A percentile compares a stretch with the other conserved stretches of the same genome.
Conservation (phyloP, 1,140 invertebrate species). For the Drosophila pallidifrons region DNA sequence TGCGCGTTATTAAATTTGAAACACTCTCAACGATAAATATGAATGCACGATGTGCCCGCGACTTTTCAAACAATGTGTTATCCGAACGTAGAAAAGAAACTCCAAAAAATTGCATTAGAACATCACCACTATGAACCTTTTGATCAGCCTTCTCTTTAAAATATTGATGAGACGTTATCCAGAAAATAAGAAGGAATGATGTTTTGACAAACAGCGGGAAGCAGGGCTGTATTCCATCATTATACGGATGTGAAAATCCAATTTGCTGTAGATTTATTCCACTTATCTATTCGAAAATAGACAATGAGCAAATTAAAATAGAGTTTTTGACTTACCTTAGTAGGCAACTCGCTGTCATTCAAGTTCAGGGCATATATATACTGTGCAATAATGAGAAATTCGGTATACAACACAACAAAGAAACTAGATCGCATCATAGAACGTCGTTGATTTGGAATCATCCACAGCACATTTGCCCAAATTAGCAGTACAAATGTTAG, state of each 20-base stretch:
- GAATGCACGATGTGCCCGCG: constrained; percentile 85
- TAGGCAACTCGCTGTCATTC: constrained; percentile 92
- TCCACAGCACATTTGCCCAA: constrained; percentile 97
- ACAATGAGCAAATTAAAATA: neutral
- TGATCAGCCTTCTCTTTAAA: constrained; percentile 90
- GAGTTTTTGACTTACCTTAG: constrained; percentile 51
- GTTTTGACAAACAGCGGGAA: constrained; percentile 93
- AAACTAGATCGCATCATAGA: constrained; percentile 96
- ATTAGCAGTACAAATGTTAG: constrained; percentile 96
- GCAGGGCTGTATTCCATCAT: constrained; percentile 87
- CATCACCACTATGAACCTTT: constrained; percentile 86
- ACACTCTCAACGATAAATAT: constrained; percentile 87
- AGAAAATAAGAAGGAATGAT: constrained; percentile 96
- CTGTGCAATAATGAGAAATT: constrained; percentile 93
- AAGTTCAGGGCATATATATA: constrained; percentile 97
- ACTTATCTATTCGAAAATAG: constrained; percentile 44
- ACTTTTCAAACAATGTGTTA: constrained; percentile 85
- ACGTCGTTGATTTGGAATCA: constrained; percentile 95
- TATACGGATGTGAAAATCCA: constrained; percentile 90
- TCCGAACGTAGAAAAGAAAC: constrained; percentile 87
- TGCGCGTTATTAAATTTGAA: constrained; percentile 92
- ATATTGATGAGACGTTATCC: constrained; percentile 96
- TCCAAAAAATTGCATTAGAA: constrained; percentile 90
- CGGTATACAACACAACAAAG: constrained; percentile 95
- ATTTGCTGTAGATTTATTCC: constrained; percentile 92